These are phyloP conservation scores for Diabrotica virgifera DNA, from an alignment of 1,140 invertebrate genomes.

Conservation along the genomic window DNA sequence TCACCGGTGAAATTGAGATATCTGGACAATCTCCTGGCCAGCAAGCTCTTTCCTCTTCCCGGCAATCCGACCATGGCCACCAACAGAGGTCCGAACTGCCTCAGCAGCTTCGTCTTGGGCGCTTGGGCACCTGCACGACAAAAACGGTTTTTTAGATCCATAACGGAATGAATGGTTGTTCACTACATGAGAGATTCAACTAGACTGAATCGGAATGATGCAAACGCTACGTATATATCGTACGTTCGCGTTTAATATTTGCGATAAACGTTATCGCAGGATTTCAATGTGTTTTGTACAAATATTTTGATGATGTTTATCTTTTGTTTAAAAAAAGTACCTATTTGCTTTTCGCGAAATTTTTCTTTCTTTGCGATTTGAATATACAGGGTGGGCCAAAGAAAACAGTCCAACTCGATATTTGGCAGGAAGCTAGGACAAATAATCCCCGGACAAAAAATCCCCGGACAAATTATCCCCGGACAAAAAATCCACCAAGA, in stretches of 20 bases:
- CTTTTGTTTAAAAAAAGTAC: background rate
- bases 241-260: background rate
- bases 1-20: slow-evolving; percentile 90
- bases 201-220: background rate
- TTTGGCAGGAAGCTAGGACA: no score
- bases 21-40: slow-evolving; percentile 81
- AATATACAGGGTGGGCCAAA: no score
- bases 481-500: no score
- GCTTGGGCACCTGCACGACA: slow-evolving; percentile 51
- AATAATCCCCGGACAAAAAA: no score
- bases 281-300: background rate
- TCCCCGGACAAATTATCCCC: no score
- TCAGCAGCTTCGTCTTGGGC: slow-evolving; percentile 46
- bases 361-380: no score
- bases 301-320: background rate
- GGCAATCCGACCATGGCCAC: slow-evolving; percentile 90
- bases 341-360: no score
- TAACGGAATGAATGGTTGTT: background rate
- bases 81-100: slow-evolving; percentile 71
- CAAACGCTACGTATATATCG: background rate
- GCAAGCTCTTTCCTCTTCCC: slow-evolving; percentile 86
- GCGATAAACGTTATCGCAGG: background rate
- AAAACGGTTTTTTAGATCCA: slow-evolving; percentile 31
- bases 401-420: no score
- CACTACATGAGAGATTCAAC: background rate